phyloP scores from a whole-genome alignment of 2,888 invertebrate species.

The Pammene aurita region DNA sequence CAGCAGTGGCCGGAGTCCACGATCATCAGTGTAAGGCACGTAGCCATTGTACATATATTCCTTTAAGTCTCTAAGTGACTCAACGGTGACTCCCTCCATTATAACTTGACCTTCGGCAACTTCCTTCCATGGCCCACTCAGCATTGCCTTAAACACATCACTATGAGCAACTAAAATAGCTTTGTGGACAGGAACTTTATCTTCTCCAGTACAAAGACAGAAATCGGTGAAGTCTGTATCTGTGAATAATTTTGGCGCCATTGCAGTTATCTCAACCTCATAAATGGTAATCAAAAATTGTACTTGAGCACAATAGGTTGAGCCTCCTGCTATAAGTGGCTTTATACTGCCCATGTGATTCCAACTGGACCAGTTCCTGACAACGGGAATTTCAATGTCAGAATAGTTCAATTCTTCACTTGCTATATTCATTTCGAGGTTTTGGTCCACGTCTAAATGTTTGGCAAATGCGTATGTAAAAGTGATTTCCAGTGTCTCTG shows the following conservation, averaged over 20 bases:
- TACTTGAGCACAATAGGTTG: neutral
- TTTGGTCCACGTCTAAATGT: neutral
- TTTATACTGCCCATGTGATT: neutral
- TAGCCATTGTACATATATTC: constrained; percentile 9
- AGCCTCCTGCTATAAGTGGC: neutral
- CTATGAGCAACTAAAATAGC: neutral
- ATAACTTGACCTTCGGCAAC: neutral
- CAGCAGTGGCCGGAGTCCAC: neutral
- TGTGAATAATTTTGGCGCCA: constrained; percentile 2
- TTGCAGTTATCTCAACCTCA: neutral
- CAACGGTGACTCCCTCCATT: constrained; percentile 1
- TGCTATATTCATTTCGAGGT: neutral
- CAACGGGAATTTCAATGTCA: neutral
- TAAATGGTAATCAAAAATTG: neutral
- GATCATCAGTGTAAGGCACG: neutral
- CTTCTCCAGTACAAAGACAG: neutral
- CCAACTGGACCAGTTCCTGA: neutral
- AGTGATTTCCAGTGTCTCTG: neutral
- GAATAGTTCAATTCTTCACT: neutral
- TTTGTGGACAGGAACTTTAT: neutral
- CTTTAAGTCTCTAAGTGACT: constrained; percentile 6
- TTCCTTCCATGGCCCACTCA: constrained; percentile 4
- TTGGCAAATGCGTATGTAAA: neutral
- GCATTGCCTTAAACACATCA: constrained; percentile 1
- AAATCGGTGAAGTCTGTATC: constrained; percentile 4